These are phyloP conservation scores for Cepaea nemoralis DNA, from an alignment of 1,140 invertebrate genomes.

Conservation along the genomic window DNA sequence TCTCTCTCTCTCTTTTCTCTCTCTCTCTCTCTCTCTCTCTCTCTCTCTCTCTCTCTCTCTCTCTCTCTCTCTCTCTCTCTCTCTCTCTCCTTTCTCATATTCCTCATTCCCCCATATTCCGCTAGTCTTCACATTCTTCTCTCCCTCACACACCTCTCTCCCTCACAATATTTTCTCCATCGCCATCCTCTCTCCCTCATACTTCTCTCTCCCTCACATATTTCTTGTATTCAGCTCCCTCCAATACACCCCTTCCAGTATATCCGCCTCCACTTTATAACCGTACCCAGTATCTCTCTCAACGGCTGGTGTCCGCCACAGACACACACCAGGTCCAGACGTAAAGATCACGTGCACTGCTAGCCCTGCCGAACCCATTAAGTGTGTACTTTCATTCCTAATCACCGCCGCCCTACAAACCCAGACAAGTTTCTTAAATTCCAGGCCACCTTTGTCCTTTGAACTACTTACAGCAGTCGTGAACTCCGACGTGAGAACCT, in stretches of 20 bases:
- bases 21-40: constrained; percentile 9
- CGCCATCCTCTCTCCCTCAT: too few species aligned
- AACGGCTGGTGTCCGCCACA: too few species aligned
- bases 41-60: constrained; percentile 4
- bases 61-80: constrained; percentile 9
- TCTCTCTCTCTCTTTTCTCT: constrained; percentile 9
- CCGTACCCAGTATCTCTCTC: neutral
- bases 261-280: neutral
- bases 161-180: neutral
- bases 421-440: too few species aligned
- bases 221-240: neutral
- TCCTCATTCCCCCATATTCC: constrained; percentile 9
- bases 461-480: too few species aligned
- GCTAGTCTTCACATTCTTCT: too few species aligned
- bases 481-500: too few species aligned
- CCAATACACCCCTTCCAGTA: neutral
- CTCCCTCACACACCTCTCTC: neutral
- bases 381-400: too few species aligned
- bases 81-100: constrained; percentile 8
- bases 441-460: too few species aligned
- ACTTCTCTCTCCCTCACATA: neutral
- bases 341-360: too few species aligned
- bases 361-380: too few species aligned
- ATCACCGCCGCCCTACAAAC: too few species aligned
- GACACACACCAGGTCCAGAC: too few species aligned